Conservation (phyloP, 2,797 vertebrate species). For the Taeniopygia guttata region DNA sequence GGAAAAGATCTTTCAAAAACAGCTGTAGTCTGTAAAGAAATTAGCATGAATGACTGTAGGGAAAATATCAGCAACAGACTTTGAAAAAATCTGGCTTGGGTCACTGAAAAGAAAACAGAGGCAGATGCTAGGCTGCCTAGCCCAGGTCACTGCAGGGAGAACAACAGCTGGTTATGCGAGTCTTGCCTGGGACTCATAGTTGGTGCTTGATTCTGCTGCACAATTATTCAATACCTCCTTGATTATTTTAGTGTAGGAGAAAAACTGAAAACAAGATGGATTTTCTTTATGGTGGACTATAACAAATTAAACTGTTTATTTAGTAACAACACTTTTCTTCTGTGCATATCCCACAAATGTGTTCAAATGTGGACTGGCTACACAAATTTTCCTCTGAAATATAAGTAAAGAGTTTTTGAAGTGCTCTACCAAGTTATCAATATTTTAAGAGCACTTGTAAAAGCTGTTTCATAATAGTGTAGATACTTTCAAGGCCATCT, state of each 20-base stretch:
- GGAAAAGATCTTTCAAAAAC: background rate
- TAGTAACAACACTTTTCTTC: background rate
- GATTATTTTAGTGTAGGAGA: background rate
- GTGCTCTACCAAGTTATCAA: constrained; percentile 1
- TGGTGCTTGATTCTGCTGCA: background rate
- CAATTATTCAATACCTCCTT: background rate
- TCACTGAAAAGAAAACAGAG: constrained; percentile 39
- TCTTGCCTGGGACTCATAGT: background rate
- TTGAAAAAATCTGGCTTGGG: constrained; percentile 30
- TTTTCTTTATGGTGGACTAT: background rate
- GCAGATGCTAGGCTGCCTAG: constrained; percentile 20
- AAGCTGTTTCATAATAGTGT: background rate
- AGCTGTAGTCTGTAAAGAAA: constrained; percentile 14
- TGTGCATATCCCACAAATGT: background rate
- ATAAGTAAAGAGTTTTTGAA: background rate
- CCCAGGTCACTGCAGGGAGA: constrained; percentile 49
- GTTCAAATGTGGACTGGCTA: background rate
- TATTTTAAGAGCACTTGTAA: constrained; percentile 44
- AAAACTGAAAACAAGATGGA: background rate
- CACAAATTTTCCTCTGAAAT: background rate
- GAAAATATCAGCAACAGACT: constrained; percentile 20
- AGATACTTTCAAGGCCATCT: background rate
- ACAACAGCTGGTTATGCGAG: background rate
- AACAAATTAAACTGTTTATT: background rate
- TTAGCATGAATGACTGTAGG: background rate